A percentile compares a stretch with the other conserved stretches of the same genome.
These are phyloP conservation scores for Drusus annulatus DNA, from an alignment of 1,140 invertebrate genomes.

Conservation along the genomic window DNA sequence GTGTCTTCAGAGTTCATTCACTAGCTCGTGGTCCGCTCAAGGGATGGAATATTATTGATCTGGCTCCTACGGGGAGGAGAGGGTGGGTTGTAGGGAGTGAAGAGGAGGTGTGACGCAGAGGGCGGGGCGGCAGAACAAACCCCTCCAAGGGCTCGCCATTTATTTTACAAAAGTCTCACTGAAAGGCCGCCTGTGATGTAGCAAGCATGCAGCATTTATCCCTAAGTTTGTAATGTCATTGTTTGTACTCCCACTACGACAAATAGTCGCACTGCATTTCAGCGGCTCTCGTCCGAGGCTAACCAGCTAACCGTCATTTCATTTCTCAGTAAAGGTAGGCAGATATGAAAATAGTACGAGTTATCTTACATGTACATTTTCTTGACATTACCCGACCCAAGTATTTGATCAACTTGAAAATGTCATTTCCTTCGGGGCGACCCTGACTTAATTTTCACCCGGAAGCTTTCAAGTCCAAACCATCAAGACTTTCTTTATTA, in stretches of 20 bases:
- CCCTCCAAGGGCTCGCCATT: constrained; percentile 34
- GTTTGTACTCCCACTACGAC: too few relatives aligned
- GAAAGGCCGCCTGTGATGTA: constrained; percentile 9
- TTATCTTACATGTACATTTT: too few relatives aligned
- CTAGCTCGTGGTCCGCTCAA: constrained; percentile 21
- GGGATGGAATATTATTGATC: constrained; percentile 58
- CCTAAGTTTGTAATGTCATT: too few relatives aligned
- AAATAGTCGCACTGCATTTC: constrained; percentile 18
- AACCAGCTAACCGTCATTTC: not conserved
- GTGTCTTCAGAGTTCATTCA: constrained; percentile 21
- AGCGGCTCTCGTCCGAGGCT: not conserved
- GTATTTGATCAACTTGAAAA: too few relatives aligned
- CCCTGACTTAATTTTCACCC: too few relatives aligned
- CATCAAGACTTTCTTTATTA: too few relatives aligned
- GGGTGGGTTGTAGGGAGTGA: not conserved
- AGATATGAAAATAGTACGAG: too few relatives aligned
- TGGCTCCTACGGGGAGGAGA: constrained; percentile 6
- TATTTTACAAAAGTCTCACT: constrained; percentile 10
- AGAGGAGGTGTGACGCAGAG: constrained; percentile 20
- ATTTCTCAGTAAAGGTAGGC: too few relatives aligned
- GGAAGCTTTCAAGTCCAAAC: too few relatives aligned
- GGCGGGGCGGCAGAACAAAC: constrained; percentile 7
- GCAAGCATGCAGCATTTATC: too few relatives aligned
- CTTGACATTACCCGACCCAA: too few relatives aligned
- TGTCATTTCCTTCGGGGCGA: too few relatives aligned